A percentile compares a stretch with the other conserved stretches of the same genome.
Conservation (phyloP, 2,113 vertebrate genomes). For the Seriola dumerili region DNA sequence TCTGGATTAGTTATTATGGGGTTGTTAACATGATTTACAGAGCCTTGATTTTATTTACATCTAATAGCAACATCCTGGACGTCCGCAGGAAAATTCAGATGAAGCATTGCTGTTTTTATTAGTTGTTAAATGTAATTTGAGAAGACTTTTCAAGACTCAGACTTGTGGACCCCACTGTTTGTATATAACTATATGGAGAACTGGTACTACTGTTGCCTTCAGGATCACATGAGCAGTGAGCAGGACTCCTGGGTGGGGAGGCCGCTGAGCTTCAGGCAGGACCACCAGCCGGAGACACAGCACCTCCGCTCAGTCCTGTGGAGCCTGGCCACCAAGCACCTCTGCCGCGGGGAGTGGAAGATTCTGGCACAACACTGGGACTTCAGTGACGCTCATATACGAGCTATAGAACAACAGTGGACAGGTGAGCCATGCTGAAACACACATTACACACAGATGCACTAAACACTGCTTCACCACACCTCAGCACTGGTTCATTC, state of each 20-base stretch:
- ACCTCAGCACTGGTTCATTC: too few species aligned
- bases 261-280: conserved; percentile 89
- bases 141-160: too few species aligned
- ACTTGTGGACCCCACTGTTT: too few species aligned
- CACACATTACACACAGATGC: neutral
- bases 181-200: neutral
- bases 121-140: neutral
- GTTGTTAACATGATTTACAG: too few species aligned
- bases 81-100: neutral
- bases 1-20: too few species aligned
- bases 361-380: conserved; percentile 89
- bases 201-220: neutral
- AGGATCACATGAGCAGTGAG: conserved; percentile 84
- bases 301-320: conserved; percentile 90
- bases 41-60: too few species aligned
- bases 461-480: too few species aligned
- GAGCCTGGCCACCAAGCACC: conserved; percentile 88
- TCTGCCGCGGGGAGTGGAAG: conserved; percentile 90
- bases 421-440: conserved; percentile 82
- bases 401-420: conserved; percentile 93
- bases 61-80: too few species aligned
- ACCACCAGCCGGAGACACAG: conserved; percentile 88
- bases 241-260: conserved; percentile 77
- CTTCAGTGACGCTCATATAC: conserved; percentile 89
- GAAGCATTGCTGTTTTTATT: neutral